Evolutionary conservation across 1,140 invertebrate genomes (phyloP), one percentile per base, ranked within the genome.

Genomic region (Platyura marginata): DNA sequence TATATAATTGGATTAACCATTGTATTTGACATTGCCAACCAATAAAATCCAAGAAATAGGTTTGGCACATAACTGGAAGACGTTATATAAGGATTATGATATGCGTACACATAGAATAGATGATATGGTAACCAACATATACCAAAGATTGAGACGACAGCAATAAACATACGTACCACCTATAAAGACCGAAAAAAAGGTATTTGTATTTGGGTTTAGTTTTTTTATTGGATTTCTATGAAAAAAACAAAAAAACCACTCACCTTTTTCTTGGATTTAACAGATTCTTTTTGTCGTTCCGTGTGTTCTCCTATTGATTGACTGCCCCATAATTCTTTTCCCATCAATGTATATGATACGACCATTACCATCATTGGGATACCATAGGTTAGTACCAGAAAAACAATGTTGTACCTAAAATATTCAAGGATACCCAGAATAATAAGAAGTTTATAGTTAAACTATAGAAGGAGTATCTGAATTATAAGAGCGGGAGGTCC

Each of bases 1-100:
- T 91, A 90, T 23, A 92, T 86, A 36, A 91, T 74, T 1, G 87
- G 86, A 63, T 92, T 91, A 42, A 89, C 83, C 79, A 89, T 87
- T 2, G 85, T 81, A 51, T 89, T 90, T 2, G 81, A 79, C 88
- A 92, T 92, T 2, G 88, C 88, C 15, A 92, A 65, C 82, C 84
- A 92, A 53, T 91, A 92, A 59, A 91, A 89, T 5, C 72, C 71
- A 9, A 92, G 62, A 60, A 80, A 84, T 34, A 90, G 67, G 48
- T 87, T 81, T 52, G 85, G 82, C 1, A 86, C 75, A 52, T 84
- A 82, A 43, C 69, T 71, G 44, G 68, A 75, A 51, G 75, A 74
- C 19, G 78, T 62, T 10, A 87, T 68, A 11, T 74, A 69, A 8
- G 73, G 73, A 59, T 87, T 69, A 60, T 80, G 79, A 59, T 85